Evolutionary conservation across 2,113 vertebrate genomes (phyloP).

Genomic region (Probosciger aterrimus): DNA sequence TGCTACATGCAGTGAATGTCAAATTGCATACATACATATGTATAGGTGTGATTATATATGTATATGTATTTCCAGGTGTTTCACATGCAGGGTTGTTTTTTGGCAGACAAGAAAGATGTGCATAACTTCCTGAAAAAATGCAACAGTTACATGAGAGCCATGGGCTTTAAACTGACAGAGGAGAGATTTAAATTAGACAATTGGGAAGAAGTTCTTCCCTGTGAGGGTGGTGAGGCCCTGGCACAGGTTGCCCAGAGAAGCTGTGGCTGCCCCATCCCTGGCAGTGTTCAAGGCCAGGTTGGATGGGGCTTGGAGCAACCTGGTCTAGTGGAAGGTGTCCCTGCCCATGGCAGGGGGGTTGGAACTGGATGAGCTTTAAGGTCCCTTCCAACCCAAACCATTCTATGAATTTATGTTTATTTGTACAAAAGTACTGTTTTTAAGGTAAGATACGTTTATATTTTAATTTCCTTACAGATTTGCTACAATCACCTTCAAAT

Average conservation of each 20-base stretch:
- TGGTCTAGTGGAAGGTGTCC: background rate
- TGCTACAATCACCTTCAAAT: background rate
- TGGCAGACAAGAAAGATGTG: conserved; percentile 59
- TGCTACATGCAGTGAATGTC: background rate
- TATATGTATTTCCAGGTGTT: background rate
- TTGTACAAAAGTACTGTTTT: background rate
- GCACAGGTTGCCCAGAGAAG: background rate
- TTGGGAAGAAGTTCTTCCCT: background rate
- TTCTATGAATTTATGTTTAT: background rate
- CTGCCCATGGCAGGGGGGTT: background rate
- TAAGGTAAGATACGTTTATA: background rate
- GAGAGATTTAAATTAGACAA: background rate
- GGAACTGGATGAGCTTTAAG: background rate
- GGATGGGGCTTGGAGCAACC: background rate
- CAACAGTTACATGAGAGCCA: conserved; percentile 69
- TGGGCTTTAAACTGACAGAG: background rate
- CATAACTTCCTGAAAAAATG: conserved; percentile 75
- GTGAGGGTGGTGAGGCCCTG: rapidly evolving
- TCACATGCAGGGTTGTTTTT: background rate
- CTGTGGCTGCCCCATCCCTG: background rate
- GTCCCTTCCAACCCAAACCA: background rate
- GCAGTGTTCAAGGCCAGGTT: background rate
- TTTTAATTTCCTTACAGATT: background rate
- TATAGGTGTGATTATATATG: rapidly evolving
- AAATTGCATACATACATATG: background rate